A percentile compares a stretch with the other conserved stretches of the same genome.
These are phyloP conservation scores for Apodemus agrarius DNA, from an alignment of 2,797 vertebrate genomes.

Conservation along the genomic window DNA sequence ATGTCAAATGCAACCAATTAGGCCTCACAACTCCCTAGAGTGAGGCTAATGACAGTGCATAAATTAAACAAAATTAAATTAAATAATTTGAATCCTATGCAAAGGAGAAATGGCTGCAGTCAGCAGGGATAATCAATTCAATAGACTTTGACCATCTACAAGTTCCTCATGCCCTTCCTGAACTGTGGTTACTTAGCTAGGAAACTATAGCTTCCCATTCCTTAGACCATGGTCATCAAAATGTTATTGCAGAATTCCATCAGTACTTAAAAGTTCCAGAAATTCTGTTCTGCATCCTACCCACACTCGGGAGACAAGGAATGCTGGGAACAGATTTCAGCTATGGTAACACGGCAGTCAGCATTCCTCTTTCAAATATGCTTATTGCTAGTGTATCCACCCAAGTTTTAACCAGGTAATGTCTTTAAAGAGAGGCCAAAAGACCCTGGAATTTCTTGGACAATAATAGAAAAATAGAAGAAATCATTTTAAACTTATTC, in stretches of 20 bases:
- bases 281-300: neutral
- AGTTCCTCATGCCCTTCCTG: neutral
- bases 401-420: neutral
- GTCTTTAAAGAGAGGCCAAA: conserved; percentile 38
- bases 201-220: conserved; percentile 5
- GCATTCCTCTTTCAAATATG: neutral
- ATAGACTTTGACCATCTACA: conserved; percentile 23
- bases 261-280: neutral
- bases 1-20: conserved; percentile 56
- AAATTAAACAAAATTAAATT: conserved; percentile 74
- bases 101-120: conserved; percentile 60
- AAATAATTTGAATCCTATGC: conserved; percentile 65
- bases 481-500: neutral
- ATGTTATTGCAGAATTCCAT: neutral
- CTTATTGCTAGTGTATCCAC: neutral
- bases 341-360: neutral
- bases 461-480: neutral
- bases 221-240: neutral
- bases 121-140: conserved; percentile 59
- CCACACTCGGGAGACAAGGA: neutral
- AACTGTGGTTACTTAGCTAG: neutral
- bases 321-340: neutral
- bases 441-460: neutral
- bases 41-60: conserved; percentile 40
- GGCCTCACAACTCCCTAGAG: conserved; percentile 21